Evolutionary conservation across 1,140 invertebrate genomes (phyloP).

Genomic region (Calliphora vicina): DNA sequence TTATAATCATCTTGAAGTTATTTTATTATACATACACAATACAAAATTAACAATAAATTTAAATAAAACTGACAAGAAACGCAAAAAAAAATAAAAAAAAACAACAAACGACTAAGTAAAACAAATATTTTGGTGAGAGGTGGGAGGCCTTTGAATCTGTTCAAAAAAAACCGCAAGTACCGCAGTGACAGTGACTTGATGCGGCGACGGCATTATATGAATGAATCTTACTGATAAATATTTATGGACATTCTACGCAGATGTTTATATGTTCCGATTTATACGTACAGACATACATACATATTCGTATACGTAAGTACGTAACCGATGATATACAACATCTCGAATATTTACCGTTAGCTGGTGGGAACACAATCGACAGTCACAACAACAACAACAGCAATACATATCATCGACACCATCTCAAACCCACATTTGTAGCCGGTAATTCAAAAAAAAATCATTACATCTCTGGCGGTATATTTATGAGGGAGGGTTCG

Average conservation of each 20-base stretch:
- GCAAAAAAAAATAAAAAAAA: no score
- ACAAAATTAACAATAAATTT: neutral
- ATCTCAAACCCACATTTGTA: neutral
- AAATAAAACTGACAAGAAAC: neutral
- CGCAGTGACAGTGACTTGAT: no score
- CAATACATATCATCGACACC: neutral
- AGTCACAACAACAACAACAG: neutral
- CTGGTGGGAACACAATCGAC: neutral
- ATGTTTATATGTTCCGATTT: no score
- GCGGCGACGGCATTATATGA: neutral
- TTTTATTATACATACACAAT: neutral
- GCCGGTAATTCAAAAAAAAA: neutral
- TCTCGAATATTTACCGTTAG: neutral
- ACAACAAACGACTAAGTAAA: neutral
- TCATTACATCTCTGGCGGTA: neutral
- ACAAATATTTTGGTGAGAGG: neutral
- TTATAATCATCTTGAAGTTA: neutral
- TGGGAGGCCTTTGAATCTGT: neutral
- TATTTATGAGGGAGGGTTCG: neutral
- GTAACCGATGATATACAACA: neutral
- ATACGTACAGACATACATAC: neutral
- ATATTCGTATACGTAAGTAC: neutral
- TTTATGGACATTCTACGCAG: conserved; percentile 1
- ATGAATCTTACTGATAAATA: neutral
- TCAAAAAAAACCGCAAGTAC: neutral